Evolutionary conservation across 1,140 invertebrate species (phyloP), one percentile per base, ranked within the genome.

Genomic region (Phthorimaea operculella): DNA sequence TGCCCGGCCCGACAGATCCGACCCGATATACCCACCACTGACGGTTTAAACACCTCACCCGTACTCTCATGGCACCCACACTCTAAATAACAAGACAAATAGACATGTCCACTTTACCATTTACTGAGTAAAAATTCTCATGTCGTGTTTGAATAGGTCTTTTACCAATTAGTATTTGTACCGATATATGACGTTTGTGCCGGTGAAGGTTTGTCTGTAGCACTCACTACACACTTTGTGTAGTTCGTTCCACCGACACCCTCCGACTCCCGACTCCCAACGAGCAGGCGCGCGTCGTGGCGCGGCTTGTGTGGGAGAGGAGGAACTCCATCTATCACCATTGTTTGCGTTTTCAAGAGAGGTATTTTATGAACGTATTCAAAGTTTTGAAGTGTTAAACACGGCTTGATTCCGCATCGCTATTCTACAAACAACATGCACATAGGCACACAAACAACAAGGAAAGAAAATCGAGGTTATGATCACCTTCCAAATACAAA

Each of bases 81-180:
- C 81, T 72, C 81, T 84, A 84, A 83, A 76, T 73, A 79, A 79
- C 72, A 79, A 79, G 69, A 65, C 79, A 84, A 83, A 84, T 76
- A 84, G 68, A 71, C 74, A 74, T 81, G 73, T 81, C 76, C 81
- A 83, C 78, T 84, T 79, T 79, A 82, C 77, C 81, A 82, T 82
- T 82, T 80, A 84, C 76, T 67, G 55, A 76, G 78, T 82, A 81
- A 84, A 84, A 82, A 79, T 79, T 79, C 74, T 75, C 81, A 74
- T 74, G 72, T 77, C 61, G 51, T 84, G 78, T 84, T 81, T 84
- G 78, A 72, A 72, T 77, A 83, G 79, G 81, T 74, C 78, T 83
- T 81, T 81, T 81, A 83, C 78, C 78, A 82, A 84, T 84, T 84
- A 81, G 74, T 81, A 78, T 83, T 83, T 80, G 73, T 74, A 81